phyloP scores from a whole-genome alignment of 2,888 invertebrate species.

The Cremastinae sp. region DNA sequence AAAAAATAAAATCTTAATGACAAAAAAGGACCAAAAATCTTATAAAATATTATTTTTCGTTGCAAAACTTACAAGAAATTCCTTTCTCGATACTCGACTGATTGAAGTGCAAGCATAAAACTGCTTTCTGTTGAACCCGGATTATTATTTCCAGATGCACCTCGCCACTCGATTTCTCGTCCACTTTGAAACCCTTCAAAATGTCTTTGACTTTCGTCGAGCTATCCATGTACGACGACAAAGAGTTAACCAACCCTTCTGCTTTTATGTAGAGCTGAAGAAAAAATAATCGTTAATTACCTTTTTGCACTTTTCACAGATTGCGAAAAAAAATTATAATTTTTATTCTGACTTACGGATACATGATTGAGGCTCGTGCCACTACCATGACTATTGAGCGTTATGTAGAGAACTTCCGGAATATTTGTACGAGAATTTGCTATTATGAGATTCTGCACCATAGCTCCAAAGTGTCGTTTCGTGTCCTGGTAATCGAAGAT shows the following conservation, averaged over 20 bases:
- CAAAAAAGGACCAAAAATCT: constrained; percentile 16
- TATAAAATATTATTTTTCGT: constrained; percentile 4
- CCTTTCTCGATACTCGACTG: constrained; percentile 84
- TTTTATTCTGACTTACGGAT: constrained; percentile 82
- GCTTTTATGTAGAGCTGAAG: constrained; percentile 84
- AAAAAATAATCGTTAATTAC: too few species aligned
- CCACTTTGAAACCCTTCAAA: constrained; percentile 80
- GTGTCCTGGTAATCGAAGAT: constrained; percentile 87
- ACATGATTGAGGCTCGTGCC: constrained; percentile 84
- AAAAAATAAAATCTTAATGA: too few species aligned
- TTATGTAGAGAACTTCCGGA: constrained; percentile 84
- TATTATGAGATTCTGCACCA: constrained; percentile 84
- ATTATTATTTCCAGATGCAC: constrained; percentile 86
- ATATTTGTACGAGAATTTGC: constrained; percentile 86
- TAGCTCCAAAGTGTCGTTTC: constrained; percentile 83
- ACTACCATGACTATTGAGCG: constrained; percentile 83
- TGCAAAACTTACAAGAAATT: constrained; percentile 83
- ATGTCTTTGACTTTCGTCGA: constrained; percentile 82
- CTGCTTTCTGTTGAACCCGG: constrained; percentile 86
- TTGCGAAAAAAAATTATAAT: not conserved
- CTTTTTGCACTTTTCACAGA: not conserved
- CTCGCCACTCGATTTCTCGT: constrained; percentile 80
- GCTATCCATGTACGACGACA: constrained; percentile 81
- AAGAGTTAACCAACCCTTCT: constrained; percentile 81
- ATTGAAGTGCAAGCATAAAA: constrained; percentile 86